A percentile compares a stretch with the other conserved stretches of the same genome.
These are phyloP conservation scores for Pseudochirops corinnae DNA, from an alignment of 2,797 vertebrate species.

Conservation along the genomic window DNA sequence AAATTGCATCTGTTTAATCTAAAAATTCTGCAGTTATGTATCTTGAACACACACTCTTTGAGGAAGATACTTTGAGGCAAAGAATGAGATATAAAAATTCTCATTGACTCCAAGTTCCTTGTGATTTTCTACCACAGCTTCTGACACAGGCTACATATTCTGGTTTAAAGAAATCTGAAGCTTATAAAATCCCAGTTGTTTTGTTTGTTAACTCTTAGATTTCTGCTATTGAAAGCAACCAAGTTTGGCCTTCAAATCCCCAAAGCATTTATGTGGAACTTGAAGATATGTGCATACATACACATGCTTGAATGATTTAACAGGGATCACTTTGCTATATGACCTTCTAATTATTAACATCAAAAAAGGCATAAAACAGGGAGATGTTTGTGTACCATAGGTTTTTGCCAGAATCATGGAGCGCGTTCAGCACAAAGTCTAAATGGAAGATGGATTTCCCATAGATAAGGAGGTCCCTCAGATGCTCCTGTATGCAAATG, in stretches of 20 bases:
- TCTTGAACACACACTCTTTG: not conserved
- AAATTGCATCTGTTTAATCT: not conserved
- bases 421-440: not conserved
- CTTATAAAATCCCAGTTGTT: not conserved
- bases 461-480: not conserved
- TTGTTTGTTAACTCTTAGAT: not conserved
- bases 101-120: not conserved
- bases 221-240: not conserved
- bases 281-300: not conserved
- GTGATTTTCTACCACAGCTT: not conserved
- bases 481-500: not conserved
- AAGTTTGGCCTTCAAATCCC: not conserved
- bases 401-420: not conserved
- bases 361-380: not conserved
- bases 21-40: not conserved
- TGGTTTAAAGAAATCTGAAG: not conserved
- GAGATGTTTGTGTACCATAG: not conserved
- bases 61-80: not conserved
- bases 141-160: not conserved
- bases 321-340: not conserved
- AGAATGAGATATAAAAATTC: not conserved
- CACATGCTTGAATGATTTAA: not conserved
- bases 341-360: not conserved
- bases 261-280: not conserved
- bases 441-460: not conserved